Conservation (phyloP, 2,113 vertebrate genomes). For the Zeus faber region DNA sequence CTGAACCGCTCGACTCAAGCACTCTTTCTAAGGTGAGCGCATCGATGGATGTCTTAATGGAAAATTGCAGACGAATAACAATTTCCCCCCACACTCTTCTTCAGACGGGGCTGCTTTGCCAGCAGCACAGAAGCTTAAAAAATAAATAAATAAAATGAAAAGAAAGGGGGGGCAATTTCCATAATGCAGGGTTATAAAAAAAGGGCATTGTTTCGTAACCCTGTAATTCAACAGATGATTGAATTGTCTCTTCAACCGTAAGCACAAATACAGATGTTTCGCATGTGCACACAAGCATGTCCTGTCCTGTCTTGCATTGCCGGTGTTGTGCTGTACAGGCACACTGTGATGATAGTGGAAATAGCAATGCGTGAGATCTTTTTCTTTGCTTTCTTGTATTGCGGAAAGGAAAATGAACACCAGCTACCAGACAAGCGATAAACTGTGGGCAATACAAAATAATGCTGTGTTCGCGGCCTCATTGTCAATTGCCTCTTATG, state of each 20-base stretch:
- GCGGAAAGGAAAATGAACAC: conserved; percentile 12
- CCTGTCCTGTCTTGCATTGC: conserved; percentile 13
- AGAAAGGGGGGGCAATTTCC: too few relatives aligned
- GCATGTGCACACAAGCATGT: conserved; percentile 12
- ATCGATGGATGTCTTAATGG: conserved; percentile 43
- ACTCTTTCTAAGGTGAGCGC: conserved; percentile 37
- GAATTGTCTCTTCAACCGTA: conserved; percentile 19
- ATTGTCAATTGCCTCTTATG: too few relatives aligned
- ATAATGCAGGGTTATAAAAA: conserved; percentile 14
- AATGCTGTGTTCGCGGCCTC: too few relatives aligned
- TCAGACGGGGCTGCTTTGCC: conserved; percentile 17
- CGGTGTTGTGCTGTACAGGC: too few relatives aligned
- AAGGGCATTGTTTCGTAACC: conserved; percentile 5
- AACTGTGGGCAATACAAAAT: too few relatives aligned
- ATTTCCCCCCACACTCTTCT: conserved; percentile 2
- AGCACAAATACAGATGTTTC: conserved; percentile 24
- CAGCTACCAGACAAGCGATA: not conserved
- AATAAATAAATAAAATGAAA: too few relatives aligned
- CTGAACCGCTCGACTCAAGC: conserved; percentile 36
- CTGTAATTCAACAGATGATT: conserved; percentile 19
- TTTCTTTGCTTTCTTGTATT: too few relatives aligned
- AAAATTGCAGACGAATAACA: conserved; percentile 37
- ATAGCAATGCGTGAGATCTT: too few relatives aligned
- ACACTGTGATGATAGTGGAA: conserved; percentile 15
- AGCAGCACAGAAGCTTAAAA: not conserved